A percentile compares a stretch with the other conserved stretches of the same genome.
phyloP scores from a whole-genome alignment of 2,113 vertebrate species.

The Pteruthius melanotis region DNA sequence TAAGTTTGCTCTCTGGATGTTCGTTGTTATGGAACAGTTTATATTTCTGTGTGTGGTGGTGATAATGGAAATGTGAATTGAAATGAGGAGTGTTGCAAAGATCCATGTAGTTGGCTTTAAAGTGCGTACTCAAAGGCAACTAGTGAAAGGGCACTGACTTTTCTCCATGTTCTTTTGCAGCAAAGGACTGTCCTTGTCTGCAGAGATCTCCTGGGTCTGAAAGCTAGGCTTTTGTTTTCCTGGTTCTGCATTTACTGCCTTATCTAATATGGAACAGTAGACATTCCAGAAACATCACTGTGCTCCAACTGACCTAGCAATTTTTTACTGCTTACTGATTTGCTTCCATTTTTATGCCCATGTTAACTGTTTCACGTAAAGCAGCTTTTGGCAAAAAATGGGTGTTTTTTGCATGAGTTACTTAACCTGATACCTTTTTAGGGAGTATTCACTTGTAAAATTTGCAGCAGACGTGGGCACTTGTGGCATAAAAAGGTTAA shows the following conservation, averaged over 20 bases:
- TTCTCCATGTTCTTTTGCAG: not conserved
- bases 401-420: not conserved
- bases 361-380: not conserved
- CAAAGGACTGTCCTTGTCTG: not conserved
- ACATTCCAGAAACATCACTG: not conserved
- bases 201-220: not conserved
- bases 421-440: not conserved
- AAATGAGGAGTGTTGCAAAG: not conserved
- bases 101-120: not conserved
- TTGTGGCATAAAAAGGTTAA: not conserved
- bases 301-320: not conserved
- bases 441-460: not conserved
- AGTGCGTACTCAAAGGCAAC: not conserved
- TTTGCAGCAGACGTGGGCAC: not conserved
- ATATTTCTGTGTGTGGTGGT: not conserved
- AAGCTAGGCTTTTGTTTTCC: not conserved
- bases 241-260: not conserved
- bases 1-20: not conserved
- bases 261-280: not conserved
- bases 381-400: not conserved
- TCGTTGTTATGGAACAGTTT: not conserved
- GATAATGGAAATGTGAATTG: not conserved
- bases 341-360: not conserved
- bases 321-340: not conserved
- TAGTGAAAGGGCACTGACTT: not conserved